These are phyloP conservation scores for Amphipyra berbera DNA, from an alignment of 2,888 invertebrate species.

Conservation along the genomic window DNA sequence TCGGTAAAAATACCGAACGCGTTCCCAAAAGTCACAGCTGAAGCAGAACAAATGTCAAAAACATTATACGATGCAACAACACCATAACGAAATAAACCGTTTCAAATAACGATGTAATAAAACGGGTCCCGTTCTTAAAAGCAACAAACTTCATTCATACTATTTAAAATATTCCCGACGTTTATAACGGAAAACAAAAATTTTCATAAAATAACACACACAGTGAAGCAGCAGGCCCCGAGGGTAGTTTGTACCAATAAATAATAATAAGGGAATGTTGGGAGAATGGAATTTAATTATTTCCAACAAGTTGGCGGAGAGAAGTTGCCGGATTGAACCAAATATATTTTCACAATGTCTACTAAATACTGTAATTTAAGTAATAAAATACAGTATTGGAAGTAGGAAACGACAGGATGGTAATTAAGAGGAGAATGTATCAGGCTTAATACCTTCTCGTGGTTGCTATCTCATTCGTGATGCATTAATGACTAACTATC, in stretches of 20 bases:
- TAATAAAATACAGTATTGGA: conserved; percentile 34
- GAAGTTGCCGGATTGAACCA: conserved; percentile 64
- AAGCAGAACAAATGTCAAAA: neutral
- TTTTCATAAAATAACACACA: conserved; percentile 68
- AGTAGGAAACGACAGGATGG: neutral
- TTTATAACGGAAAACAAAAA: conserved; percentile 62
- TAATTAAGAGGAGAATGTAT: neutral
- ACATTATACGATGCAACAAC: conserved; percentile 6
- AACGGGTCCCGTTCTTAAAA: conserved; percentile 43
- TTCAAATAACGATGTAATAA: conserved; percentile 15
- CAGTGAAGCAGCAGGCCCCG: conserved; percentile 45
- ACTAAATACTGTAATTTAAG: conserved; percentile 40
- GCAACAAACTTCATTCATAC: conserved; percentile 56
- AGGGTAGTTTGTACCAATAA: conserved; percentile 68
- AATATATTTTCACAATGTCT: conserved; percentile 54
- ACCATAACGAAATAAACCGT: neutral
- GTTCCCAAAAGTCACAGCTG: too few relatives aligned
- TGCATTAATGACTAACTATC: too few relatives aligned
- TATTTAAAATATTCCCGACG: conserved; percentile 64
- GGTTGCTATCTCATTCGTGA: too few relatives aligned
- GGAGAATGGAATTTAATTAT: conserved; percentile 78
- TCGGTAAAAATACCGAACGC: neutral
- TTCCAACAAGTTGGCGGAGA: conserved; percentile 66
- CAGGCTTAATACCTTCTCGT: neutral
- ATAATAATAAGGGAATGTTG: conserved; percentile 76